These are phyloP conservation scores for Bactericera cockerelli DNA, from an alignment of 1,140 invertebrate genomes.

Conservation along the genomic window DNA sequence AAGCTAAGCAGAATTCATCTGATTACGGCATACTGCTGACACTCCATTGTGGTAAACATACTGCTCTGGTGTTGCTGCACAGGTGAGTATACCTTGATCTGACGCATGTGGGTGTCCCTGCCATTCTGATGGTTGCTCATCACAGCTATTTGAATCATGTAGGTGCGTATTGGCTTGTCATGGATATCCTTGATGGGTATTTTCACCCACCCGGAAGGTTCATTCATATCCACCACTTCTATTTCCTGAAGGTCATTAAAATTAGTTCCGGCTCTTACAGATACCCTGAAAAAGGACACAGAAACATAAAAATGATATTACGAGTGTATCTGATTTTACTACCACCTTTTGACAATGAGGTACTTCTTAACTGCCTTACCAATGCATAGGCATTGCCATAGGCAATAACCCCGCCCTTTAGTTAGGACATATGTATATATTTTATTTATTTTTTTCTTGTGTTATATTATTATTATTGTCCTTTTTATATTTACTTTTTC, in stretches of 20 bases:
- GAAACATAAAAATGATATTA: conserved; percentile 7
- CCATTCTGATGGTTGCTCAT: conserved; percentile 98
- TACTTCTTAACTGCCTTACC: not conserved
- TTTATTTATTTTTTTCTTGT: too few species aligned
- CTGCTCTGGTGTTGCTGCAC: conserved; percentile 43
- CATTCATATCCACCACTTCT: conserved; percentile 83
- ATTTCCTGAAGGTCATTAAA: conserved; percentile 97
- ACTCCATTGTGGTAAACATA: not conserved
- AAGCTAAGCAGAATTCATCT: not conserved
- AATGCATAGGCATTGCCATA: too few species aligned
- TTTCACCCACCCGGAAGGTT: conserved; percentile 90
- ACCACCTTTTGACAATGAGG: not conserved
- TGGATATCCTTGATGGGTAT: conserved; percentile 82
- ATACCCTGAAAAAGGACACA: conserved; percentile 52
- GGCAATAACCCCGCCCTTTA: too few species aligned
- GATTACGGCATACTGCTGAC: not conserved
- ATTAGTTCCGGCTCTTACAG: conserved; percentile 84
- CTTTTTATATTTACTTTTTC: too few species aligned
- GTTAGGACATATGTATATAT: too few species aligned
- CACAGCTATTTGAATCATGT: conserved; percentile 94
- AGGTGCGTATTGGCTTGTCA: conserved; percentile 76
- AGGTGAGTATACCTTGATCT: conserved; percentile 91
- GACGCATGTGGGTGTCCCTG: conserved; percentile 90
- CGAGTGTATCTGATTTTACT: not conserved
- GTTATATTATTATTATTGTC: too few species aligned